Conservation (phyloP, 2,888 invertebrate genomes). For the Sinotaia quadrata region DNA sequence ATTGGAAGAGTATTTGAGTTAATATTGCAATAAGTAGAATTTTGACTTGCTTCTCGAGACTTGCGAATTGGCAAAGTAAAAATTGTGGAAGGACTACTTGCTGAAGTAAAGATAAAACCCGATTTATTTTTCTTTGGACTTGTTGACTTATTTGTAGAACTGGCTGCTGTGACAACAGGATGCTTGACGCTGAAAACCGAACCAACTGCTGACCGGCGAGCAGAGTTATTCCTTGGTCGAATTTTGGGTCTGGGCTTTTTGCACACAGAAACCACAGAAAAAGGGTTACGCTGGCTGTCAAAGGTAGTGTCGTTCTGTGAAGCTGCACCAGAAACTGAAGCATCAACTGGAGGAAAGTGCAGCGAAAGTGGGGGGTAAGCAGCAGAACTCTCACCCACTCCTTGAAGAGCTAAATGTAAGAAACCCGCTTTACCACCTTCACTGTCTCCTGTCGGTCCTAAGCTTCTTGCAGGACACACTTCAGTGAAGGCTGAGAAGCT, state of each 20-base stretch:
- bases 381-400: too few species aligned
- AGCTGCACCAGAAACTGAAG: neutral
- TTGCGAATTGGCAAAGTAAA: constrained; percentile 3
- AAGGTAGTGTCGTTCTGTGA: neutral
- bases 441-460: neutral
- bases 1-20: neutral
- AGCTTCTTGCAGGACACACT: neutral
- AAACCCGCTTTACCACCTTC: too few species aligned
- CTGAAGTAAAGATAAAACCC: constrained; percentile 20
- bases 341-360: too few species aligned
- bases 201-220: constrained; percentile 7
- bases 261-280: constrained; percentile 10
- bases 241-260: constrained; percentile 8
- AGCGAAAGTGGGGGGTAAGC: too few species aligned
- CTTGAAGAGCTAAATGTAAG: too few species aligned
- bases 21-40: too few species aligned
- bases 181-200: constrained; percentile 27
- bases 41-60: neutral
- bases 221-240: constrained; percentile 18
- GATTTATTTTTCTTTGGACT: constrained; percentile 16
- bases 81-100: constrained; percentile 14
- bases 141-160: constrained; percentile 13
- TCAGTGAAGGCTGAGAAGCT: neutral
- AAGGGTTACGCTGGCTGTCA: constrained; percentile 22
- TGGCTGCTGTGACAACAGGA: constrained; percentile 25